Base-by-base conservation (phyloP, 2,113 vertebrate genomes). In the Rhinopithecus roxellana region DNA sequence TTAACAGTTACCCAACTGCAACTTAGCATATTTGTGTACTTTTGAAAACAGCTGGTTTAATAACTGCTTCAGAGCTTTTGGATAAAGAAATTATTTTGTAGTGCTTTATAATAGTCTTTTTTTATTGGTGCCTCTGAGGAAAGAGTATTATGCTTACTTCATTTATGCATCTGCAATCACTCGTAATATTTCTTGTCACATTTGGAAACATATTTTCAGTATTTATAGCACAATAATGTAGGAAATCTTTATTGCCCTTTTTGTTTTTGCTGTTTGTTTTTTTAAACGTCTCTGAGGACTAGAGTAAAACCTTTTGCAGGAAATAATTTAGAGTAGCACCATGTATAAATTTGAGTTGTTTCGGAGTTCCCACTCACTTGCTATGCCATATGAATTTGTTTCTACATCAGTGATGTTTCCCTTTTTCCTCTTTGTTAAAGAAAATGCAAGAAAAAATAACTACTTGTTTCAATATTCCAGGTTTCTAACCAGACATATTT, bases 11-110 rank as follows among this genome's bases (percentile, higher is more conserved):
- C 98, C 99, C 98, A 99, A 99, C 98, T 99, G 98, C 98, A 99
- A 98, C 98, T 98, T 99, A 99, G 98, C 99, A 99, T 98, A 99
- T 99, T 99, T 99, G 98, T 99, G 98, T 99, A 99, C 98, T 99
- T 99, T 99, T 98, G 98, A 98, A 99, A 99, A 99, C 99, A 99
- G 99, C 98, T 99, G 99, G 98, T 99, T 99, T 99, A 98, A 99
- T 98, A 99, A 99, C 98, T 98, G 98, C 98, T 98, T 99, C 98
- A 98, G 98, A 99, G 98, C 98, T 98, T 98, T 98, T 98, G 98
- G 98, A 99, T 99, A 98, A 98, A 99, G 98, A 98, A 99, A 98
- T 98, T 98, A 98, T 98, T 98, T 98, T 98, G 98, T 98, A 98
- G 96, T 98, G 94, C 75, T 98, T 98, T 98, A 97, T 97, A 98